Base-by-base conservation (phyloP, 92 coral and sea anemone species). In the Zoanthus gigantus region DNA sequence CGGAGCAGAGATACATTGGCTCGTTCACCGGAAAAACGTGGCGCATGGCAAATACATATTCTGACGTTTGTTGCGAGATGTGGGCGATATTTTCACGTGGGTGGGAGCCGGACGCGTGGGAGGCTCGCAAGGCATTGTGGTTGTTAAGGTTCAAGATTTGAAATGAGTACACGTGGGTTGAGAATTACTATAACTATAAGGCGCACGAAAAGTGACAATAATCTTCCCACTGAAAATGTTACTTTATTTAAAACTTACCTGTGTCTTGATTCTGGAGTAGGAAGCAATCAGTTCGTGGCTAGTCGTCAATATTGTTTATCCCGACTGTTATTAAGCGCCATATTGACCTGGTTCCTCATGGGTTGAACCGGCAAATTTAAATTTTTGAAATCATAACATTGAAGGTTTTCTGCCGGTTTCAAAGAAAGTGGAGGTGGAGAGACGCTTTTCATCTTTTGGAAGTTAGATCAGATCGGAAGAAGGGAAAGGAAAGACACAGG, bases 41-140 rank as follows among this genome's bases (percentile, higher is more conserved):
- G 85, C 85, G 69, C 69, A 17, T 63, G 69, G 30, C 69, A 17
- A 16, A 71, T 60, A 63, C 30, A n/a, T 71, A 66, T 81, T 81
- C 75, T 81, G 74, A 81, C 85, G 85, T 80, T 60, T 16, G 60
- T 46, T 23, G 23, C 52, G 58, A 11, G 74, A 66, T 45, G 85
- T 81, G 85, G 85, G 85, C 85, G 85, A 52, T 17, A 45, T 37
- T 65, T 74, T 7, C 76, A 61, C 85, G 85, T 81, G 85, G 85
- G 85, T 13, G 85, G 28, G 63, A 66, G 84, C 84, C 85, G 85
- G 85, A 81, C 85, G 85, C 85, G 85, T 81, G 85, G 85, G 60
- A 12, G n/a, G 56, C 63, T 67, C 63, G 85, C 85, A 47, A 50
- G 18, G 75, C 85, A 81, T 81, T 65, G 31, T 47, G 73, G 85